phyloP scores from a whole-genome alignment of 2,797 vertebrate species.

The Ibycter americanus region DNA sequence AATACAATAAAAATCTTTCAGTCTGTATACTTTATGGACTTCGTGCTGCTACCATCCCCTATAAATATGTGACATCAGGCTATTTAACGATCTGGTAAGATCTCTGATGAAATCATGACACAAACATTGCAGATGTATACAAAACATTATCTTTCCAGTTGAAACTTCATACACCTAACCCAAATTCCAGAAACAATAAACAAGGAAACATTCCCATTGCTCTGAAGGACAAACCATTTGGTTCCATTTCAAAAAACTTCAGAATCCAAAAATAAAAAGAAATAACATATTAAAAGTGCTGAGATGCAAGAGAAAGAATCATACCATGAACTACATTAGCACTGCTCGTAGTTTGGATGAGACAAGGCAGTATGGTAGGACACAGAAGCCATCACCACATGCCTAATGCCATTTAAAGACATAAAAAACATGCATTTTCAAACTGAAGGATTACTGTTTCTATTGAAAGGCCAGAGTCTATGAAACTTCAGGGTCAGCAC shows the following conservation, averaged over 20 bases:
- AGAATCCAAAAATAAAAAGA: not conserved
- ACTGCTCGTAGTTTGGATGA: accelerated
- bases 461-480: not conserved
- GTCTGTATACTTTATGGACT: not conserved
- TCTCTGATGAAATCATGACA: not conserved
- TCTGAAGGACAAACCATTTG: not conserved
- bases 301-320: not conserved
- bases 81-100: not conserved
- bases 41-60: not conserved
- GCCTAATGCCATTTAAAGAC: not conserved
- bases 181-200: not conserved
- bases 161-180: not conserved
- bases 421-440: not conserved
- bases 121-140: not conserved
- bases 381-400: not conserved
- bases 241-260: not conserved
- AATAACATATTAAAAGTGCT: not conserved
- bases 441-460: not conserved
- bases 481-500: not conserved
- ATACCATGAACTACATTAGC: not conserved
- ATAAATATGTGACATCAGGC: not conserved
- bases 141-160: not conserved
- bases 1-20: accelerated
- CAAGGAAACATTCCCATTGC: not conserved
- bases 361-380: not conserved